Base-by-base conservation (phyloP, 2,797 vertebrate genomes). In the Peromyscus attwateri region DNA sequence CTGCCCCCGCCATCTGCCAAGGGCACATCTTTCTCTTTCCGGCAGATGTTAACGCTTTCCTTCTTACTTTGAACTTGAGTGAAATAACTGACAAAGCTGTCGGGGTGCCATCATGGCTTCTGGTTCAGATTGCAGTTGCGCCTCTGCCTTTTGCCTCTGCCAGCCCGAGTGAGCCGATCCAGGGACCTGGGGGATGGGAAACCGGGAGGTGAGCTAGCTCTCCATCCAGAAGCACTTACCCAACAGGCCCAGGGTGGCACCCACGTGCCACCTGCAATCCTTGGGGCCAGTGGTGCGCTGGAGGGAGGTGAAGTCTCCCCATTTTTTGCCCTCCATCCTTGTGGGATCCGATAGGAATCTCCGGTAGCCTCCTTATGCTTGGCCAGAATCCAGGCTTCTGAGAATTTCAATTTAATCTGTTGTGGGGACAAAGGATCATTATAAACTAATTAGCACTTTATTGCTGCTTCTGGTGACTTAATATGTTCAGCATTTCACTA, bases 381-480 rank as follows among this genome's bases (percentile, higher is more conserved):
- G 98, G 98, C 98, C 96, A 64, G 87, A 90, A 93, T 98, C 98
- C 98, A 98, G 96, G 84, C 97, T 98, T 97, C 92, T 2, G 29
- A 96, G 96, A 97, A 97, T 97, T 98, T 97, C 98, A 97, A 14
- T 97, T 97, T 98, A 97, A 98, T 98, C 98, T 98, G 97, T 97
- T 98, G 98, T 97, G 80, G 80, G 4, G 98, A 98, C 97, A 1
- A 10, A 98, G 98, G 97, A 98, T 98, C 97, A 98, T 98, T 98
- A 98, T 98, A 98, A 98, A 97, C 97, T 98, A 98, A 99, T 98
- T 98, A 98, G 97, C 95, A 96, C 98, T 98, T 98, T 98, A 97
- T 98, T 97, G 97, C 98, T 97, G 97, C 97, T 98, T 97, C 98
- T 98, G 98, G 97, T 98, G 98, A 98, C 97, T 98, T 97, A 79